These are phyloP conservation scores for Myotis planiceps DNA, from an alignment of 2,797 vertebrate species.

Conservation along the genomic window DNA sequence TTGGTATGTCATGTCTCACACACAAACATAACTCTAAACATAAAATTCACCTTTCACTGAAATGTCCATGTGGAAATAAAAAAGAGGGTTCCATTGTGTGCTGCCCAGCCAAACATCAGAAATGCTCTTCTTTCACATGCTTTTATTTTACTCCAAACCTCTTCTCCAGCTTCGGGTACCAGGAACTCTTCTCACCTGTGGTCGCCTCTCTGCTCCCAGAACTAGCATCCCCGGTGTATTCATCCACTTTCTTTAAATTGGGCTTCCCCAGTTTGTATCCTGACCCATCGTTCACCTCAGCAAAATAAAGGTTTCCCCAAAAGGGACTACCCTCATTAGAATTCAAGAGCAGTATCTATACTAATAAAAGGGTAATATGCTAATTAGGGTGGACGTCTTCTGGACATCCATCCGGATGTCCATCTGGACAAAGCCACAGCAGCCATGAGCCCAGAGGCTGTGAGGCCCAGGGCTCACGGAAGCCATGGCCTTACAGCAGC, in stretches of 20 bases:
- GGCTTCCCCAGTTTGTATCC: not conserved
- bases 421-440: too few species aligned
- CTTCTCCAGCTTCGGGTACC: not conserved
- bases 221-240: not conserved
- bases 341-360: not conserved
- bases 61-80: not conserved
- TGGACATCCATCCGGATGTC: too few species aligned
- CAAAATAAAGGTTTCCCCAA: not conserved
- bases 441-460: too few species aligned
- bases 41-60: not conserved
- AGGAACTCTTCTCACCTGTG: not conserved
- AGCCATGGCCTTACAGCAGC: too few species aligned
- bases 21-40: not conserved
- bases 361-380: too few species aligned
- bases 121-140: not conserved
- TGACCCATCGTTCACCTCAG: not conserved
- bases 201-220: not conserved
- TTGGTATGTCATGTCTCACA: not conserved
- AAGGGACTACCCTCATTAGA: not conserved
- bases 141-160: not conserved
- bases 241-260: not conserved
- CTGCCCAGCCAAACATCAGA: not conserved
- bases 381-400: too few species aligned
- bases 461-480: too few species aligned
- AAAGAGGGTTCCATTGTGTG: not conserved